Conservation (phyloP, 2,797 vertebrate genomes). For the Semotilus atromaculatus region DNA sequence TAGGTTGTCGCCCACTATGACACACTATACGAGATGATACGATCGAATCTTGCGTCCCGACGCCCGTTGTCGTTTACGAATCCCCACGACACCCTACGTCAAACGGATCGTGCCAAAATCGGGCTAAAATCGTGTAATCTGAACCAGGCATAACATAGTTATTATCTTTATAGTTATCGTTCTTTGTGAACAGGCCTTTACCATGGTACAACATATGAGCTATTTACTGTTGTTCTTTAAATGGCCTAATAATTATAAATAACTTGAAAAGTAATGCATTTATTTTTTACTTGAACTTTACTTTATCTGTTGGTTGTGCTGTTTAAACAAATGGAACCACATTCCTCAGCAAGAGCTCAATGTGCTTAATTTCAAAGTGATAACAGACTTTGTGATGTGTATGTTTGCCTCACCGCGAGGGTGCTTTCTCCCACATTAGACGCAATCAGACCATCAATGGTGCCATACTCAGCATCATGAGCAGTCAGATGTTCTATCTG, state of each 20-base stretch:
- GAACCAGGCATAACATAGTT: no score
- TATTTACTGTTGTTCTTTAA: not conserved
- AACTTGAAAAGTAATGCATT: not conserved
- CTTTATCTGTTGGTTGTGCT: not conserved
- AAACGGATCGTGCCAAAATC: no score
- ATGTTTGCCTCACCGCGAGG: conserved; percentile 86
- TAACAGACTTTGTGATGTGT: not conserved
- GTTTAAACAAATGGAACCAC: not conserved
- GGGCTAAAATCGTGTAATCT: no score
- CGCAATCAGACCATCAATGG: conserved; percentile 95
- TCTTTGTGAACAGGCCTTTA: not conserved
- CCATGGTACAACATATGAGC: not conserved
- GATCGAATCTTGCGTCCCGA: no score
- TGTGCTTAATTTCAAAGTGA: not conserved
- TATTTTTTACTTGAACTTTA: not conserved
- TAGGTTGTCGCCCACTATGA: no score
- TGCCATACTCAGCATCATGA: conserved; percentile 93
- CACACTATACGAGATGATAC: no score
- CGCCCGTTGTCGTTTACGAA: no score
- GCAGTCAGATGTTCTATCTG: conserved; percentile 92
- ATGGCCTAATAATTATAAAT: not conserved
- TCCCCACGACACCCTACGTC: no score
- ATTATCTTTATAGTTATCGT: not conserved
- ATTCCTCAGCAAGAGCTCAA: not conserved
- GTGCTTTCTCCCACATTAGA: conserved; percentile 98